Percentiles rank a stretch among this genome's conserved stretches.
Conservation (phyloP, 1,140 invertebrate species). For the Zaprionus ornatus region DNA sequence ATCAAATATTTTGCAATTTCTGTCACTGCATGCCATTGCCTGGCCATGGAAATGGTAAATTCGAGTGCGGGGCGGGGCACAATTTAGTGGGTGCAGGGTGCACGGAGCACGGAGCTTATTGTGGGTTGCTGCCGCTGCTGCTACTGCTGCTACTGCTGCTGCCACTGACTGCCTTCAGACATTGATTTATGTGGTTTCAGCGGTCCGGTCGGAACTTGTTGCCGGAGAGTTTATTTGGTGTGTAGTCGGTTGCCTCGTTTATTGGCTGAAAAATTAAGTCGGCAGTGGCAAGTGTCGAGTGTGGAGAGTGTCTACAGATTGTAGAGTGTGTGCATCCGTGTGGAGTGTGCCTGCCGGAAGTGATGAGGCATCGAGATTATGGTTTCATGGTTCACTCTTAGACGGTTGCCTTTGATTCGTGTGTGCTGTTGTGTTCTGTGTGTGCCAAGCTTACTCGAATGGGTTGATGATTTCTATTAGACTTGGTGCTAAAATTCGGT, state of each 20-base stretch:
- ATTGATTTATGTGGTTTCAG: conserved; percentile 76
- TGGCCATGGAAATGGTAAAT: not conserved
- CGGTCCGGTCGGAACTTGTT: conserved; percentile 34
- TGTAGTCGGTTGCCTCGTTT: conserved; percentile 51
- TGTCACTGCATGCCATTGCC: conserved; percentile 60
- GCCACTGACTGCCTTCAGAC: conserved; percentile 37
- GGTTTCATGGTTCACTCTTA: conserved; percentile 40
- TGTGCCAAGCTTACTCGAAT: not conserved
- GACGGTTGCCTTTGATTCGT: conserved; percentile 20
- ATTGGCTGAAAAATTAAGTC: conserved; percentile 68
- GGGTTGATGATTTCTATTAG: conserved; percentile 6
- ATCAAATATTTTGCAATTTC: conserved; percentile 78
- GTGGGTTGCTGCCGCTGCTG: conserved; percentile 14
- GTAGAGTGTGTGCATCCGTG: not conserved
- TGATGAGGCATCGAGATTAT: conserved; percentile 57
- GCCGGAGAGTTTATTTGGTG: conserved; percentile 41
- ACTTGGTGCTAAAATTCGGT: conserved; percentile 5
- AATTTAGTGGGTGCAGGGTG: not conserved
- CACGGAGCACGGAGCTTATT: conserved; percentile 13
- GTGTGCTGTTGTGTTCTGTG: conserved; percentile 4
- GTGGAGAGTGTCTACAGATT: conserved; percentile 6
- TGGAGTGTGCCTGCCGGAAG: conserved; percentile 17
- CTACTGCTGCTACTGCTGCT: not conserved
- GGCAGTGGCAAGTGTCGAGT: conserved; percentile 35
- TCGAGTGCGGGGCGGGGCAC: not conserved